Base-by-base conservation (phyloP, 1,140 invertebrate genomes). In the Bilobella aurantiaca region DNA sequence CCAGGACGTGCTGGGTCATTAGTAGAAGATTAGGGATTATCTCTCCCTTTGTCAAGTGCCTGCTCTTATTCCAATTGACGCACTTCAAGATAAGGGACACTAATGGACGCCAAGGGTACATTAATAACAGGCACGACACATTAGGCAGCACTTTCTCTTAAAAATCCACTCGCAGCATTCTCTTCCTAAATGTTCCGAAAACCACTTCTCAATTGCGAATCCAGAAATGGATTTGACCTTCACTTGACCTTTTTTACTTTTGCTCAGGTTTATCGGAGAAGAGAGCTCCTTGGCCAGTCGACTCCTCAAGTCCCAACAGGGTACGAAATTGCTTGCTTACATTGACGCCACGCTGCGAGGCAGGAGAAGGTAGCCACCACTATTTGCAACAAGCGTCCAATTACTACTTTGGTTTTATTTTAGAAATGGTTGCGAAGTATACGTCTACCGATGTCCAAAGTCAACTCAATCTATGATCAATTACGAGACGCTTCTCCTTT, bases 261-360 rank as follows among this genome's bases (percentile, higher is more conserved):
- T 46, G 8, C 34, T 12, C 62, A 74, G 74, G 30, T 74, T 65
- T 32, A 66, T 59, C 14, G 74, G 74, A 34, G 67, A 71, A 49
- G 73, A 70, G 34, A 66, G 72, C 27, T 34, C 65, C 12, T 59
- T 75, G 37, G 60, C 71, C 1, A 63, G 67, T 12, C 65, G 68
- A 21, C 65, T 75, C 2, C 49, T 75, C 23, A 69, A 65, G 23
- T 67, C 74, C 8, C 68, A 73, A n/a, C 68, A 73, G 29, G 73
- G 73, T 12, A 65, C 71, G 12, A 60, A 71, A 27, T 67, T 75
- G 12, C 67, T 74, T 5, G 71, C 69, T 18, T 75, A 75, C 62
- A 72, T 75, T 46, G 74, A 75, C 34, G 74, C 74, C 12, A 42
- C 70, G 0, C 65, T 65, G 27, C 31, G 67, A 27, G 74, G 73